Evolutionary conservation across 2,113 vertebrate genomes (phyloP).

Genomic region (Syngnathus typhle): DNA sequence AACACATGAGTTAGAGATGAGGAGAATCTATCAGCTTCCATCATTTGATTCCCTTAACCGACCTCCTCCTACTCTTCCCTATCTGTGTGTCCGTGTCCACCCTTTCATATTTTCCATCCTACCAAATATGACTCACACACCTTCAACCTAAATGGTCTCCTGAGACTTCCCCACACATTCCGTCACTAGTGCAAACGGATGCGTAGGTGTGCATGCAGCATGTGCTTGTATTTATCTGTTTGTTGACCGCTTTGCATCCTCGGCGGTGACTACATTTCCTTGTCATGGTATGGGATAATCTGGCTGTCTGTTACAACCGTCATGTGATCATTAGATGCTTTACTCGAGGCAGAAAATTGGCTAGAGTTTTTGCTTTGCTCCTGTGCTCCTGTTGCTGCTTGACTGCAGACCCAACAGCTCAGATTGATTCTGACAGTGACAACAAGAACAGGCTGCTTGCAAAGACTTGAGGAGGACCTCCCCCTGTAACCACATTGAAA

Average conservation of each 20-base stretch:
- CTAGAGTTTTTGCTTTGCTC: slow-evolving; percentile 51
- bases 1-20: slow-evolving; percentile 40
- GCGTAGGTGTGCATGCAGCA: background rate
- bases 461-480: slow-evolving; percentile 39
- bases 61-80: slow-evolving; percentile 20
- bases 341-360: slow-evolving; percentile 59
- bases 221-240: slow-evolving; percentile 4
- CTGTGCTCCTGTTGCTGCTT: slow-evolving; percentile 36
- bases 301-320: slow-evolving; percentile 42
- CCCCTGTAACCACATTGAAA: slow-evolving; percentile 27
- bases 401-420: slow-evolving; percentile 39
- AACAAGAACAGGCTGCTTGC: slow-evolving; percentile 57
- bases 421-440: slow-evolving; percentile 65
- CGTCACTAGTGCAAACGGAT: slow-evolving; percentile 3
- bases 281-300: slow-evolving; percentile 7
- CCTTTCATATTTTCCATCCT: slow-evolving; percentile 51
- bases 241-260: slow-evolving; percentile 11
- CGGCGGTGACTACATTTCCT: slow-evolving; percentile 10
- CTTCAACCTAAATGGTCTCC: slow-evolving; percentile 24
- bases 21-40: slow-evolving; percentile 27
- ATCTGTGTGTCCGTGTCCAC: slow-evolving; percentile 39
- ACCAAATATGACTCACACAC: slow-evolving; percentile 34
- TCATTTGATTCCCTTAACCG: slow-evolving; percentile 22
- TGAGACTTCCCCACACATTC: slow-evolving; percentile 27
- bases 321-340: slow-evolving; percentile 51